Base-by-base conservation (phyloP, 2,888 invertebrate genomes). In the Ceraclea dissimilis region DNA sequence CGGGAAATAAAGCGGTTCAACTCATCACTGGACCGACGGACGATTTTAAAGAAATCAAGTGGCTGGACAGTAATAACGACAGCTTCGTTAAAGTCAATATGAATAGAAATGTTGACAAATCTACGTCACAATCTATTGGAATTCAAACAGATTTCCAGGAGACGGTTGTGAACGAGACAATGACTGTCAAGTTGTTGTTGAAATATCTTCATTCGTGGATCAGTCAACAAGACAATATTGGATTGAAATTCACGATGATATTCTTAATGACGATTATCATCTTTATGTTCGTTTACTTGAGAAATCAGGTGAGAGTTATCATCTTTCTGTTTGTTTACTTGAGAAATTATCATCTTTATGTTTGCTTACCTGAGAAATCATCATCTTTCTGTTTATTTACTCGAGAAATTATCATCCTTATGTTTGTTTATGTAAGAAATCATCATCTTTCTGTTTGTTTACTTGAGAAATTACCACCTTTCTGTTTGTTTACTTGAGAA, bases 221-320 rank as follows among this genome's bases (percentile, higher is more conserved):
- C 0, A 81, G 84, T 66, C 85, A 86, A 64, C 87, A 89, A 65
- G 89, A 89, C 63, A 88, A 87, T 67, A 85, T 86, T 66, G 84
- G 80, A 2, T 70, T 88, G 1, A 88, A 88, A 70, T 75, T 88
- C 47, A 78, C 82, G 18, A 69, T 89, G 1, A 82, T 87, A 31
- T 78, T 88, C 54, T 73, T 88, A 49, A 76, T 83, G 26, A 83
- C 86, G 49, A 76, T 84, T 60, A 83, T 88, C 56, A 76, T 88
- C 58, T 79, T 82, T 18, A 82, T 88, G 82, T 84, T 86, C 68
- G 88, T 85, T 85, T 88, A 88, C 67, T 78, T 87, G 43, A 80
- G 84, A 66, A 81, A 83, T 70, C 85, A 88, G 73, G 86, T 85
- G 67, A 74, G 73, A n/a, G 63, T 60, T 57, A 49, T n/a, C n/a